Evolutionary conservation across 2,113 vertebrate species (phyloP), one percentile per base, ranked within the genome.

Genomic region (Pygoscelis adeliae): DNA sequence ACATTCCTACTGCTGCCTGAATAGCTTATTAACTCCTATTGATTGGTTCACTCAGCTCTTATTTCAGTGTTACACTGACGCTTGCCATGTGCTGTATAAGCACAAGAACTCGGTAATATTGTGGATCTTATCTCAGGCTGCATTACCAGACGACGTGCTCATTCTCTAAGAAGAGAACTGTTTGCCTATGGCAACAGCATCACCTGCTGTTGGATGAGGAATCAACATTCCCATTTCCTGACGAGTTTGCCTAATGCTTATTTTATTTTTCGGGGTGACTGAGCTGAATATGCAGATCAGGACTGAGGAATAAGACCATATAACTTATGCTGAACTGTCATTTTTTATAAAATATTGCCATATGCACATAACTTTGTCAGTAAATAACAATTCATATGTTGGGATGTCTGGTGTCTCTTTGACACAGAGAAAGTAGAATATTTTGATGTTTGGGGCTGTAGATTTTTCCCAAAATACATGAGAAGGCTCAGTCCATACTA

Each of bases 171-270:
- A 56, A 32, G 42, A 56, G 15, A 89, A 17, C 34, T 10, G 5
- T 18, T 94, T 89, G 32, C 50, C 69, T 69, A 2, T 71, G 81
- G 36, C 83, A 95, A 91, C 22, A 95, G 93, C 93, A 94, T 87
- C 95, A 95, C 81, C 96, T 96, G 56, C 91, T 94, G 95, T 69
- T 79, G 58, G n/a, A 72, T 30, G 53, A 73, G 26, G 56, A 93
- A 73, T 61, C 9, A 72, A 42, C 69, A 84, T 1, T 47, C 13
- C 4, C 15, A 47, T 72, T 58, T 76, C 49, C 36, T 40, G 23
- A 83, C 7, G 5, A 38, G 8, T 53, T 62, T 78, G 6, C 8
- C 7, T 30, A 53, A 69, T 15, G 5, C 2, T 67, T 67, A 21
- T 10, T 53, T 85, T 69, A 70, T 63, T 79, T 84, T 58, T 89